These are phyloP conservation scores for Ptilodon capucinus DNA, from an alignment of 2,888 invertebrate genomes.

Conservation along the genomic window DNA sequence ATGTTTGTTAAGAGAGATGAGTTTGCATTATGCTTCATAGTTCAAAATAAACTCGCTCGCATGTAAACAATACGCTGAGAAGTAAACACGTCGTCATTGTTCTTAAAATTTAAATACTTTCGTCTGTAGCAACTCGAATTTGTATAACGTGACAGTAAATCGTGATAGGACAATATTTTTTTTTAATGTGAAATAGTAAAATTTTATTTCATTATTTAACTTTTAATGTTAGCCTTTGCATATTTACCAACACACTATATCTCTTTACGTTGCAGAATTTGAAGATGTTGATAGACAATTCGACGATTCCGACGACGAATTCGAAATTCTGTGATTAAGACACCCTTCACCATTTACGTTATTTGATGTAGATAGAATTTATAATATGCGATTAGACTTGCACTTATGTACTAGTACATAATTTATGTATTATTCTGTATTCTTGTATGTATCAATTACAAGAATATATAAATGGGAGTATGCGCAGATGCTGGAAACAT, in stretches of 20 bases:
- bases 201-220: too few species aligned
- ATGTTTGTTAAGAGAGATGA: background rate
- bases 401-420: constrained; percentile 27
- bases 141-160: background rate
- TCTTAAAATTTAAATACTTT: too few species aligned
- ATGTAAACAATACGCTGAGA: background rate
- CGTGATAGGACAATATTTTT: background rate
- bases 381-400: constrained; percentile 16
- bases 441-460: constrained; percentile 8
- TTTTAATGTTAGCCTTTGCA: too few species aligned
- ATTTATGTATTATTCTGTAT: constrained; percentile 23
- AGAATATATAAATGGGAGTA: too few species aligned
- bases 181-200: too few species aligned
- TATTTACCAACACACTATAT: background rate
- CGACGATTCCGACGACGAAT: constrained; percentile 91
- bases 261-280: constrained; percentile 77
- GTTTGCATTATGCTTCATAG: background rate
- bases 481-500: too few species aligned
- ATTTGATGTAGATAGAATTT: constrained; percentile 22
- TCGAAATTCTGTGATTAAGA: constrained; percentile 87
- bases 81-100: too few species aligned
- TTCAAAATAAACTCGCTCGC: background rate
- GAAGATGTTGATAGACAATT: constrained; percentile 84
- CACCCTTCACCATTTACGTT: too few species aligned
- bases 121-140: background rate